A percentile compares a stretch with the other conserved stretches of the same genome.
phyloP scores from a whole-genome alignment of 2,797 vertebrate genomes.

The Acanthurus lineatus region DNA sequence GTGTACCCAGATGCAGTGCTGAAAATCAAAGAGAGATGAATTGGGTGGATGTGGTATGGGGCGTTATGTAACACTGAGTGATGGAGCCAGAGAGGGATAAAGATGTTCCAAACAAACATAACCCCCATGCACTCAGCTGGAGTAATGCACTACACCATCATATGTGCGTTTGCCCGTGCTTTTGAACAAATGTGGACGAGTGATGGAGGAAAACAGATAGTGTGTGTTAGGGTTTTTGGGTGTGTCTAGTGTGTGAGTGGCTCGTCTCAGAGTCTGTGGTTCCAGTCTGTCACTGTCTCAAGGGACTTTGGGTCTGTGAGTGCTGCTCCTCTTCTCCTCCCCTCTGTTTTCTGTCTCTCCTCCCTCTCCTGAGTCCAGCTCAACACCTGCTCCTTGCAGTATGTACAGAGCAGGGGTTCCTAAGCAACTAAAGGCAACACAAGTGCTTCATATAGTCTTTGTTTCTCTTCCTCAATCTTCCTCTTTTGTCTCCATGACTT shows the following conservation, averaged over 20 bases:
- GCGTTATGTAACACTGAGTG: slow-evolving; percentile 72
- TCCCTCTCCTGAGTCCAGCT: slow-evolving; percentile 78
- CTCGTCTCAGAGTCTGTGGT: slow-evolving; percentile 67
- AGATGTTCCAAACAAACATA: slow-evolving; percentile 80
- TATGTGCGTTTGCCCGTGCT: slow-evolving; percentile 42
- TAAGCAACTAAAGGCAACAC: slow-evolving; percentile 74
- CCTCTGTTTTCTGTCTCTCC: slow-evolving; percentile 58
- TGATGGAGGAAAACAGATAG: slow-evolving; percentile 6
- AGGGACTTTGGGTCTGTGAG: slow-evolving; percentile 71
- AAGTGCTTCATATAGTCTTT: slow-evolving; percentile 40
- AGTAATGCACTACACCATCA: slow-evolving; percentile 52
- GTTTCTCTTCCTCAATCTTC: slow-evolving; percentile 34
- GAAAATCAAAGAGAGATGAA: slow-evolving; percentile 64
- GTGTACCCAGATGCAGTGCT: slow-evolving; percentile 58
- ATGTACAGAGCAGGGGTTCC: slow-evolving; percentile 69
- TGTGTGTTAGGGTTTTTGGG: slow-evolving; percentile 60
- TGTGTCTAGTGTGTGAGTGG: slow-evolving; percentile 60
- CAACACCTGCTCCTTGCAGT: slow-evolving; percentile 80
- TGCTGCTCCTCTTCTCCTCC: slow-evolving; percentile 65
- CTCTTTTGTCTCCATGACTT: slow-evolving; percentile 7
- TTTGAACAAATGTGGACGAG: slow-evolving; percentile 47
- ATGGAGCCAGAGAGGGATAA: slow-evolving; percentile 76
- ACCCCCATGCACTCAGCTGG: slow-evolving; percentile 67
- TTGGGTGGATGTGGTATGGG: slow-evolving; percentile 60
- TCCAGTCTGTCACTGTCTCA: slow-evolving; percentile 78